Percentiles rank a stretch among this genome's conserved stretches.
Conservation (phyloP, 2,888 invertebrate species). For the Trisateles emortualis region DNA sequence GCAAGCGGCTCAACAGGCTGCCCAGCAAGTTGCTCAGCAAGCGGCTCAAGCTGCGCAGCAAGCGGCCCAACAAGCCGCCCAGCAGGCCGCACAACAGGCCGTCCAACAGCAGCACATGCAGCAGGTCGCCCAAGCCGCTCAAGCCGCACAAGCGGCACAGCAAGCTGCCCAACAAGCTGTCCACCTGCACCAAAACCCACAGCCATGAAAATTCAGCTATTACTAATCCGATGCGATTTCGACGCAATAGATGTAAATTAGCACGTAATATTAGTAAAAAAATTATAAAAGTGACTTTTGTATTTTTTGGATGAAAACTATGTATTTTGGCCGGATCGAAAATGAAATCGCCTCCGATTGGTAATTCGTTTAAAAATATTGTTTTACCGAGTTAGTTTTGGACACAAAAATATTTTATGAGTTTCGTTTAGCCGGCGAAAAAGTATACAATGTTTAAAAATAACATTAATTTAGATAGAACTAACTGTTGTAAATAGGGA, state of each 20-base stretch:
- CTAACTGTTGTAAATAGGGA: slow-evolving; percentile 79
- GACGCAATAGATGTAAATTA: slow-evolving; percentile 56
- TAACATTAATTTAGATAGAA: slow-evolving; percentile 74
- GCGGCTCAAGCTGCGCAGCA: slow-evolving; percentile 61
- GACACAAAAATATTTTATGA: slow-evolving; percentile 49
- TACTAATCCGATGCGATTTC: slow-evolving; percentile 89
- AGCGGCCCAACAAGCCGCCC: slow-evolving; percentile 50
- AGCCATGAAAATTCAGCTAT: slow-evolving; percentile 93
- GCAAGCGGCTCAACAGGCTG: slow-evolving; percentile 66
- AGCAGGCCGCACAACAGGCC: slow-evolving; percentile 51
- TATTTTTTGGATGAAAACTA: slow-evolving; percentile 54
- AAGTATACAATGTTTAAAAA: slow-evolving; percentile 65
- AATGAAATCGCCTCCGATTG: slow-evolving; percentile 81
- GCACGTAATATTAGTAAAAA: slow-evolving; percentile 53
- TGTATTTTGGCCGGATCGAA: slow-evolving; percentile 60
- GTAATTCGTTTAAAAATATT: slow-evolving; percentile 64
- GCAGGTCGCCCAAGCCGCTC: slow-evolving; percentile 62
- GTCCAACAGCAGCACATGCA: slow-evolving; percentile 78
- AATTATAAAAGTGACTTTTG: slow-evolving; percentile 37
- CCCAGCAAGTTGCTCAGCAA: slow-evolving; percentile 66
- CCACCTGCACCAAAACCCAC: slow-evolving; percentile 85
- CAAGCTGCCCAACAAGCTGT: slow-evolving; percentile 85
- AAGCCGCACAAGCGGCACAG: slow-evolving; percentile 71
- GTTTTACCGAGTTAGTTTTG: slow-evolving; percentile 43
- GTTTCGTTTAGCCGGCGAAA: slow-evolving; percentile 58